Conservation (phyloP, 2,797 vertebrate genomes). For the Streptopelia turtur region DNA sequence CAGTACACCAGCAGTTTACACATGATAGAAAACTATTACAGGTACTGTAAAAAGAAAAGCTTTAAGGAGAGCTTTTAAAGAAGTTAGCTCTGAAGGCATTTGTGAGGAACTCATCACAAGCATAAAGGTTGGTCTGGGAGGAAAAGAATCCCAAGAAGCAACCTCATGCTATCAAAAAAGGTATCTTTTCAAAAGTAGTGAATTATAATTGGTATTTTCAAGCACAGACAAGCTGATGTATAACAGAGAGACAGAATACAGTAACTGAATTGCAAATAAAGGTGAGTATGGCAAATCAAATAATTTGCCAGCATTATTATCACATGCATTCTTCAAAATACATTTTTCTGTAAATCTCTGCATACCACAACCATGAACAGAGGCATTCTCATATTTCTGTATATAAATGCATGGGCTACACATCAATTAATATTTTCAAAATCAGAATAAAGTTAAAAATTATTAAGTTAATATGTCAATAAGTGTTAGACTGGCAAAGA, state of each 20-base stretch:
- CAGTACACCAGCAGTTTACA: background rate
- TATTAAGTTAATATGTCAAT: background rate
- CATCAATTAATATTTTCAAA: background rate
- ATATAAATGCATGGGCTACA: background rate
- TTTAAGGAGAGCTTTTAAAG: background rate
- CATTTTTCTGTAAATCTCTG: background rate
- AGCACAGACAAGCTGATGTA: background rate
- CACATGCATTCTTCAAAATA: background rate
- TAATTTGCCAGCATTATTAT: background rate
- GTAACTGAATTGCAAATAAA: background rate
- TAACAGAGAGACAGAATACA: background rate
- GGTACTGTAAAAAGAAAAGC: background rate
- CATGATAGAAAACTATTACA: background rate
- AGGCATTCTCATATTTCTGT: background rate
- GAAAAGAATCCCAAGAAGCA: background rate
- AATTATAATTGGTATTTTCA: background rate
- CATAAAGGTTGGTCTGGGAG: background rate
- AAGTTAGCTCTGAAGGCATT: background rate
- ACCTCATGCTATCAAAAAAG: fast-evolving
- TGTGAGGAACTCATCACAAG: background rate
- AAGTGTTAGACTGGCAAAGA: background rate
- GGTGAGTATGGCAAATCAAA: background rate
- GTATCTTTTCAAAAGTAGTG: background rate
- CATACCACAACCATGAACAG: background rate
- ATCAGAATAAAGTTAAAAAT: background rate